Conservation (phyloP, 2,888 invertebrate species). For the Gonocerus acuteangulatus region DNA sequence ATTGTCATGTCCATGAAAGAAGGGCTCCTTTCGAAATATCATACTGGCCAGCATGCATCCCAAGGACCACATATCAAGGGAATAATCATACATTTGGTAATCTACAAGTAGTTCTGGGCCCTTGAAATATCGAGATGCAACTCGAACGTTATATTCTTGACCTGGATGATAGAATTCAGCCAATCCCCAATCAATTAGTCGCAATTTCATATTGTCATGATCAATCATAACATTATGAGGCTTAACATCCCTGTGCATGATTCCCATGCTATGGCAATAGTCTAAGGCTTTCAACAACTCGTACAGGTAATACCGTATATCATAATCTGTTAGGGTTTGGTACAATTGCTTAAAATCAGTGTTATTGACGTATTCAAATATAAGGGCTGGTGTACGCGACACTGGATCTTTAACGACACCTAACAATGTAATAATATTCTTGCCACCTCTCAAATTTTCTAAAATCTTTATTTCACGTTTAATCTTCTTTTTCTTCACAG, state of each 20-base stretch:
- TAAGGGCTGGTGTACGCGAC: constrained; percentile 94
- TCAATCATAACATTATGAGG: constrained; percentile 99
- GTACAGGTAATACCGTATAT: constrained; percentile 68
- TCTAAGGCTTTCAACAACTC: constrained; percentile 66
- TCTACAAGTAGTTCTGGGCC: constrained; percentile 98
- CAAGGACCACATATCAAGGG: constrained; percentile 99
- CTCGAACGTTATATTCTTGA: constrained; percentile 99
- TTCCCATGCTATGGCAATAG: constrained; percentile 99
- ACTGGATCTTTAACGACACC: constrained; percentile 99
- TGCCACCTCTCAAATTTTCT: constrained; percentile 98
- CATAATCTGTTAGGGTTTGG: constrained; percentile 98
- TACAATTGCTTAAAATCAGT: constrained; percentile 99
- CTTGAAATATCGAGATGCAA: constrained; percentile 98
- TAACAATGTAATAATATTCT: constrained; percentile 96
- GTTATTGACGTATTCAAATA: constrained; percentile 99
- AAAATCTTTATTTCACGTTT: constrained; percentile 99
- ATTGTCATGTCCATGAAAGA: constrained; percentile 99
- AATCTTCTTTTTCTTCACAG: constrained; percentile 99
- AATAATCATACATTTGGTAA: constrained; percentile 98
- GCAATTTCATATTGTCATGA: constrained; percentile 96
- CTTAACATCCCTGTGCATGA: constrained; percentile 99
- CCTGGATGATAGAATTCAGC: constrained; percentile 99
- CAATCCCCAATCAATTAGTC: constrained; percentile 98
- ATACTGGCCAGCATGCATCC: constrained; percentile 99
- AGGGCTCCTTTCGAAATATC: constrained; percentile 99